phyloP scores from a whole-genome alignment of 1,140 invertebrate species.

The Lordiphosa collinella region DNA sequence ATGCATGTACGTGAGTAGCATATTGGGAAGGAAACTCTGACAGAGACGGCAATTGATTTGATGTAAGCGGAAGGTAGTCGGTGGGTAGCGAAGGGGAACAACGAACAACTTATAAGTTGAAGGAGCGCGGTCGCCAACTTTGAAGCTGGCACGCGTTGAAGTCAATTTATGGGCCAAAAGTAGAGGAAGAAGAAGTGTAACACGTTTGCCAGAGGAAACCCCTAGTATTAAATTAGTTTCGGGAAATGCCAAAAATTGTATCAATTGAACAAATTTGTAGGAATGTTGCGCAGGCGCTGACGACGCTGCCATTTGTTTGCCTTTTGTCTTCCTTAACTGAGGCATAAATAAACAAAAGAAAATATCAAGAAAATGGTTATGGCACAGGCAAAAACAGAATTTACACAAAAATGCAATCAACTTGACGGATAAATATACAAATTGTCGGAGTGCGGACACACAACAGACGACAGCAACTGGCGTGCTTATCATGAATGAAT shows the following conservation, averaged over 20 bases:
- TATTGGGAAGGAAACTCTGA: conserved; percentile 8
- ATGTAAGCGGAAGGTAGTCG: conserved; percentile 11
- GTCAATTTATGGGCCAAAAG: conserved; percentile 10
- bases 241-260: not conserved
- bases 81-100: no score
- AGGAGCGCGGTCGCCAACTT: conserved; percentile 5
- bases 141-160: conserved; percentile 7
- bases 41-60: conserved; percentile 12
- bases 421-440: conserved; percentile 10
- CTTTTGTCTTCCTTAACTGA: not conserved
- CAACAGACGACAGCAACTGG: conserved; percentile 6
- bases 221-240: not conserved
- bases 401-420: conserved; percentile 13
- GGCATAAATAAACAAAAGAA: conserved; percentile 1
- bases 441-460: conserved; percentile 5
- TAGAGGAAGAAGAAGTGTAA: not conserved
- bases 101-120: conserved; percentile 8
- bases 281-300: conserved; percentile 3
- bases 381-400: conserved; percentile 2
- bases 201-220: not conserved
- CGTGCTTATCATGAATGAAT: conserved; percentile 12
- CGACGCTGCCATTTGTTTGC: not conserved
- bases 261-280: not conserved
- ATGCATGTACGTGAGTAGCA: conserved; percentile 10
- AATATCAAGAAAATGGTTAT: not conserved